These are phyloP conservation scores for Hippocampus comes DNA, from an alignment of 2,113 vertebrate genomes.

Conservation along the genomic window DNA sequence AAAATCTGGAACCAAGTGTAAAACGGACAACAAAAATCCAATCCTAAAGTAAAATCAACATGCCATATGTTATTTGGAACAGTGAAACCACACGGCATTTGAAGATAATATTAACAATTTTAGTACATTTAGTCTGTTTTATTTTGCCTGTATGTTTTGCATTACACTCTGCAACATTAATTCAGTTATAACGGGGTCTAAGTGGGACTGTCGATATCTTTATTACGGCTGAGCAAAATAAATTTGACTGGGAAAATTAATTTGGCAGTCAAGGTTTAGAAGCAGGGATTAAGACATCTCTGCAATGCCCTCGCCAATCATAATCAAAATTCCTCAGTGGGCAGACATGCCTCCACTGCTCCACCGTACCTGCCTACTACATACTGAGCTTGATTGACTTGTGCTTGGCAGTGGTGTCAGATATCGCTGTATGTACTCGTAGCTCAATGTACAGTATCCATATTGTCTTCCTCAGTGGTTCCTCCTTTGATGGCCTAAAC, in stretches of 20 bases:
- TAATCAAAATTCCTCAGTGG: constrained; percentile 9
- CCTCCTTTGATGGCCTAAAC: background rate
- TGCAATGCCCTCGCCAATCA: constrained; percentile 10
- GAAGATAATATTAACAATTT: background rate
- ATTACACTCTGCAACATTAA: background rate
- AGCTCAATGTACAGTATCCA: background rate
- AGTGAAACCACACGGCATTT: background rate
- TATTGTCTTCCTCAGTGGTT: background rate
- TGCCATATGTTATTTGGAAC: background rate
- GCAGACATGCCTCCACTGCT: background rate
- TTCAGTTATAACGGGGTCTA: background rate
- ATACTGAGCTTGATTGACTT: background rate
- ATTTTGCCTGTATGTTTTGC: constrained; percentile 1
- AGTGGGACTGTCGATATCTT: background rate
- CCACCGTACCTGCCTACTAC: background rate
- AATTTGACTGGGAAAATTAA: constrained; percentile 15
- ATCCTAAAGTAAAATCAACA: background rate
- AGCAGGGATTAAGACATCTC: constrained; percentile 3
- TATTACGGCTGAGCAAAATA: constrained; percentile 9
- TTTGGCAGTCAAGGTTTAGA: constrained; percentile 28
- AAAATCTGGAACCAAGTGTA: background rate
- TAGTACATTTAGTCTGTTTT: background rate
- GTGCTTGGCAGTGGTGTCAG: background rate
- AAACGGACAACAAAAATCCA: background rate
- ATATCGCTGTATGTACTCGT: background rate